Evolutionary conservation across 1,140 invertebrate species (phyloP).

Genomic region (Monomorium pharaonis): DNA sequence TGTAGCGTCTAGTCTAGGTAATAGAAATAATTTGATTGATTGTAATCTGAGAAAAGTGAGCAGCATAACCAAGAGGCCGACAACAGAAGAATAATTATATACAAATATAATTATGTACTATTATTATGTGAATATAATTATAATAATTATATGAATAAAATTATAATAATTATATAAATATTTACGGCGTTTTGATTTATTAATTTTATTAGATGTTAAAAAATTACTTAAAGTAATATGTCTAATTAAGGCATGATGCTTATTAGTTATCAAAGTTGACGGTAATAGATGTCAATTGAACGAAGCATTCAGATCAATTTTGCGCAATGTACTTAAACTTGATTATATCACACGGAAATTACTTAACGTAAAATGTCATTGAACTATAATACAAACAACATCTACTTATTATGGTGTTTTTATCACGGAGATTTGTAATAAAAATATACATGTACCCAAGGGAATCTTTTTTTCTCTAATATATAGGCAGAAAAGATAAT

Average conservation of each 20-base stretch:
- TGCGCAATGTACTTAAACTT: not conserved
- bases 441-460: not conserved
- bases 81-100: not conserved
- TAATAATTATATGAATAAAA: too few relatives aligned
- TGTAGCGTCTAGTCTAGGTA: not conserved
- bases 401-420: not conserved
- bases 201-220: not conserved
- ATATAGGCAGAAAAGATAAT: not conserved
- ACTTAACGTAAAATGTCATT: not conserved
- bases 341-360: not conserved
- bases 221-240: not conserved
- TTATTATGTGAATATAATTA: too few relatives aligned
- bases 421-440: not conserved
- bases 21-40: conserved; percentile 10
- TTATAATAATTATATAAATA: not conserved
- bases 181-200: not conserved
- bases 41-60: not conserved
- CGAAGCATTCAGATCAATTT: not conserved
- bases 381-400: not conserved
- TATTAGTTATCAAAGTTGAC: not conserved
- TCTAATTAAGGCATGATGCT: not conserved
- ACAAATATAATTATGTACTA: too few relatives aligned
- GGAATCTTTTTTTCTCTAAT: not conserved
- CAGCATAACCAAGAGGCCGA: not conserved
- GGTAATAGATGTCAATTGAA: not conserved